Percentiles rank a stretch among this genome's conserved stretches.
Conservation (phyloP, 2,113 vertebrate genomes). For the Oncorhynchus mykiss region DNA sequence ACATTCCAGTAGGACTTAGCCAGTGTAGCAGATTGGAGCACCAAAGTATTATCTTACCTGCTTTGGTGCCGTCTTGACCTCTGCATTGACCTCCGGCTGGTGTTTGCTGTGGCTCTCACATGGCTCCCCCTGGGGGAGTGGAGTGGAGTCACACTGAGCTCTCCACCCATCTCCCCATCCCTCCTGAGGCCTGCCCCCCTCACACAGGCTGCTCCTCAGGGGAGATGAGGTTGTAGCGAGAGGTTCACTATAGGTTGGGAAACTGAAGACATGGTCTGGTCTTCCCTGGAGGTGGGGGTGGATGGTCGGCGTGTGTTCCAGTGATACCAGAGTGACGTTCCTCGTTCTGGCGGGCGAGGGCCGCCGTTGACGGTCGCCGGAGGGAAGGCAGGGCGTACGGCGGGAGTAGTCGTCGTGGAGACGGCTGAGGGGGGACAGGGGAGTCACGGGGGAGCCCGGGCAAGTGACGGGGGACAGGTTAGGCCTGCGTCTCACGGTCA, state of each 20-base stretch:
- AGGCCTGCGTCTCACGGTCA: slow-evolving; percentile 71
- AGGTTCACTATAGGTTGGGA: slow-evolving; percentile 17
- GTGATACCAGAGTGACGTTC: slow-evolving; percentile 7
- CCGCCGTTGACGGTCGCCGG: slow-evolving; percentile 72
- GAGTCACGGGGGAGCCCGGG: slow-evolving; percentile 16
- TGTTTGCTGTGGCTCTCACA: slow-evolving; percentile 29
- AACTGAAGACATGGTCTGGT: slow-evolving; percentile 5
- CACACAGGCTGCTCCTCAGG: neutral
- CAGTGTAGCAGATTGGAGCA: too few relatives aligned
- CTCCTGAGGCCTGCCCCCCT: neutral
- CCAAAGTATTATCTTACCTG: slow-evolving; percentile 44
- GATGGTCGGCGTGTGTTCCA: slow-evolving; percentile 32
- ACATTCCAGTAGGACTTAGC: too few relatives aligned
- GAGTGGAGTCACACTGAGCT: slow-evolving; percentile 27
- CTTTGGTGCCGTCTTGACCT: slow-evolving; percentile 5
- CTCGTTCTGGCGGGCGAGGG: slow-evolving; percentile 45
- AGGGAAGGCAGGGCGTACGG: slow-evolving; percentile 74
- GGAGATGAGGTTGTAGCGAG: slow-evolving; percentile 7
- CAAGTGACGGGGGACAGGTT: slow-evolving; percentile 51
- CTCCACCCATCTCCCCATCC: neutral
- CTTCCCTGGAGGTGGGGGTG: slow-evolving; percentile 28
- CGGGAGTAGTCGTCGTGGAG: slow-evolving; percentile 94
- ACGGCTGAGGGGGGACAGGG: slow-evolving; percentile 66
- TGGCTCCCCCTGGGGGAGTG: slow-evolving; percentile 26
- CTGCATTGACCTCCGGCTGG: slow-evolving; percentile 10